Evolutionary conservation across 2,113 vertebrate species (phyloP), one percentile per base, ranked within the genome.

Genomic region (Lagenorhynchus albirostris): DNA sequence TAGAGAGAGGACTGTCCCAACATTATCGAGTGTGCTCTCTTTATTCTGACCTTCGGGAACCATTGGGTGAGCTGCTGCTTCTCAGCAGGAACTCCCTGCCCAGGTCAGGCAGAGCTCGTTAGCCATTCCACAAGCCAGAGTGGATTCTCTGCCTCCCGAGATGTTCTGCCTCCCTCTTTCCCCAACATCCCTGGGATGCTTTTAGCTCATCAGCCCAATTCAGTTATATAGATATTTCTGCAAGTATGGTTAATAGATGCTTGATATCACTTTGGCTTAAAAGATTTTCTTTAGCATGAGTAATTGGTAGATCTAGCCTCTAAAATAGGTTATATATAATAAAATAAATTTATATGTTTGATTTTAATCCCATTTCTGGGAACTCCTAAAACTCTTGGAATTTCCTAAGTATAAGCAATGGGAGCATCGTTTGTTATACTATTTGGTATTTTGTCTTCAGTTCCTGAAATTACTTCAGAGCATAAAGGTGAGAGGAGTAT

Each of bases 221-320:
- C n/a, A 44, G 13, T 25, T n/a, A 13, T 36, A 58, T 8, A 41
- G 58, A 50, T 11, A 76, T 77, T 89, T 89, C 50, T 85, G 33
- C 13, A n/a, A 65, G 25, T 47, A 7, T 6, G 0, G 23, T n/a
- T 65, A 92, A 73, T 6, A 33, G 36, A 25, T 41, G 25, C 80
- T 94, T 95, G 73, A 12, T 77, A 73, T 50, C 20, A 53, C 63
- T 96, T 87, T 80, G 20, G 12, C 15, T 58, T 92, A 77, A 67
- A 76, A 90, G 36, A 65, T 87, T 60, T 73, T 83, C 50, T 87
- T 41, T 41, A 91, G 14, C 2, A 60, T 63, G 55, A 62, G 29
- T 74, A 73, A 55, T 11, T 23, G 20, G 68, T 21, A 96, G 29
- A 80, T 31, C 14, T 84, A 70, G 55, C 1, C 17, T 77, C 38